phyloP scores from a whole-genome alignment of 35 echinoderm and acorn worm genomes.

The Ophioderma brevispina region DNA sequence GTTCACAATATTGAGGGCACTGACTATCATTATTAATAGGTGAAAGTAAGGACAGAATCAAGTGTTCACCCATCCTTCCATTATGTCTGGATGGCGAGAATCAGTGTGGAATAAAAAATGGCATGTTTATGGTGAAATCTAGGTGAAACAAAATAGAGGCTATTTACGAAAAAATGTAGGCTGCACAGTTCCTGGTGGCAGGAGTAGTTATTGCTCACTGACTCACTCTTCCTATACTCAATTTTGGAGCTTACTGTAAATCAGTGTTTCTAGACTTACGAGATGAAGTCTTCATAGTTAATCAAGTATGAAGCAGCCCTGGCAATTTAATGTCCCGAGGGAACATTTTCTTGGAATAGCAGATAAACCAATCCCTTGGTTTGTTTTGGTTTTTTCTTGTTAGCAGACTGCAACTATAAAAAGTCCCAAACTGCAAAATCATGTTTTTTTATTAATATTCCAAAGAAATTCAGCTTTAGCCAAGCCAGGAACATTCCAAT shows the following conservation, averaged over 20 bases:
- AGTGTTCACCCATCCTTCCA: neutral
- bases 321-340: neutral
- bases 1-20: neutral
- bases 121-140: neutral
- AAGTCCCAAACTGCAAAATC: no score
- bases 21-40: neutral
- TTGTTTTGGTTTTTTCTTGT: no score
- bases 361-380: neutral
- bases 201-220: neutral
- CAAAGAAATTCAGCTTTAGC: neutral
- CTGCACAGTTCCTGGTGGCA: neutral
- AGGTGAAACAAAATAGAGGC: neutral
- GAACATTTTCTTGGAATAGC: neutral
- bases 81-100: neutral
- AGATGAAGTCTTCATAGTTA: neutral
- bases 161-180: neutral
- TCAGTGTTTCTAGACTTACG: neutral
- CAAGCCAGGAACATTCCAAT: neutral
- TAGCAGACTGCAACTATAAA: no score
- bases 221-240: conserved; percentile 2
- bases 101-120: neutral
- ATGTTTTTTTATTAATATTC: no score
- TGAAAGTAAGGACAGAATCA: neutral
- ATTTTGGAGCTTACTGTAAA: neutral
- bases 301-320: neutral